Conservation (phyloP, 2,888 invertebrate genomes). For the Drosophila recens region DNA sequence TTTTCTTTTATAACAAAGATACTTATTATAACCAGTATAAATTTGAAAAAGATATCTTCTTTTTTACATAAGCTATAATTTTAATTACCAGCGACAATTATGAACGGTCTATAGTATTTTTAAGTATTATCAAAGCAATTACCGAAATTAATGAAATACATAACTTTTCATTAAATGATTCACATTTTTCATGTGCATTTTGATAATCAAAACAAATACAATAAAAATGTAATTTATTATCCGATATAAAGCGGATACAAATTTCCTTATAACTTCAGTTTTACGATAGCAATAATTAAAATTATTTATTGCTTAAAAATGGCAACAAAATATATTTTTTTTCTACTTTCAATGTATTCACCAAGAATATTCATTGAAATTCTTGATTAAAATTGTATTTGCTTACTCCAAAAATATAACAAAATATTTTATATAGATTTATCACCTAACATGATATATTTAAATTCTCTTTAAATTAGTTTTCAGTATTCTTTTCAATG, state of each 20-base stretch:
- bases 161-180: neutral
- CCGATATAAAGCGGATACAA: neutral
- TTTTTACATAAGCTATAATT: too few relatives aligned
- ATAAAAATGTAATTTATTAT: neutral
- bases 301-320: neutral
- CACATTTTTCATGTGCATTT: neutral
- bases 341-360: neutral
- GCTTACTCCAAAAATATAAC: neutral
- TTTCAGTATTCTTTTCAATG: slow-evolving; percentile 3
- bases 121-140: neutral
- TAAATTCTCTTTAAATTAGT: slow-evolving; percentile 2
- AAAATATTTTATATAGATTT: slow-evolving; percentile 8
- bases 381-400: neutral
- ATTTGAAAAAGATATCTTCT: too few relatives aligned
- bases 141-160: too few relatives aligned
- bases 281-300: neutral
- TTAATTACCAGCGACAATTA: too few relatives aligned
- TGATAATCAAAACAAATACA: neutral
- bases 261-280: neutral
- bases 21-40: too few relatives aligned
- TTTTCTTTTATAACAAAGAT: too few relatives aligned
- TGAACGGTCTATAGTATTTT: too few relatives aligned
- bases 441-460: slow-evolving; percentile 7
- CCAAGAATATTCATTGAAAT: neutral
- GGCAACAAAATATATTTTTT: neutral